Base-by-base conservation (phyloP, 2,113 vertebrate genomes). In the Engystomops pustulosus region DNA sequence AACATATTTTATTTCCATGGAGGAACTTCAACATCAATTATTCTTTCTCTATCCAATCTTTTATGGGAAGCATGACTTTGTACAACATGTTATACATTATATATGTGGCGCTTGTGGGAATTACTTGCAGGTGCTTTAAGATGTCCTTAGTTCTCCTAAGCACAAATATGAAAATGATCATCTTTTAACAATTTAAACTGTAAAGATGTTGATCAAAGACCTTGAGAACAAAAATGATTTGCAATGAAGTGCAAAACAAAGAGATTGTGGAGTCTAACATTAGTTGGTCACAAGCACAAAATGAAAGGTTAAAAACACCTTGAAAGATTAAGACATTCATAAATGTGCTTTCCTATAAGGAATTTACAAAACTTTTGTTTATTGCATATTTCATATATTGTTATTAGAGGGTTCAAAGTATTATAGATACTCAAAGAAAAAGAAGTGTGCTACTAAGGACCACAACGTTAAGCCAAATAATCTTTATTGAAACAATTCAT, bases 171-270 rank as follows among this genome's bases (percentile, higher is more conserved):
- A 41, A 75, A 72, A 74, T 75, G 53, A 74, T 58, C 68, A 71
- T 81, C 80, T 71, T 81, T 75, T 83, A 75, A 75, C 81, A 83
- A 83, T 83, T 74, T 45, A 74, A 83, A 62, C 27, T 9, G 20
- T 47, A 83, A 60, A 60, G 53, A 62, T 58, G 6, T 41, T 83
- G 81, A 83, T 83, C 81, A 75, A 72, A 83, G 81, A 18, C 51
- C n/a, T 11, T 30, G 49, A 72, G 25, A 58, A 44, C 32, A 58
- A 27, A 58, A 81, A 71, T 71, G 67, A 53, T 30, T 71, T 44
- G 67, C 36, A 58, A 81, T 27, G 70, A 72, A 71, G 38, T 79
- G 36, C 25, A 62, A 60, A 79, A 44, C 32, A 23, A 62, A 30
- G 38, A 60, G 76, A 79, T 79, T 44, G 30, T 44, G n/a, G 58